A percentile compares a stretch with the other conserved stretches of the same genome.
phyloP scores from a whole-genome alignment of 2,113 vertebrate genomes.

The Okapia johnstoni region DNA sequence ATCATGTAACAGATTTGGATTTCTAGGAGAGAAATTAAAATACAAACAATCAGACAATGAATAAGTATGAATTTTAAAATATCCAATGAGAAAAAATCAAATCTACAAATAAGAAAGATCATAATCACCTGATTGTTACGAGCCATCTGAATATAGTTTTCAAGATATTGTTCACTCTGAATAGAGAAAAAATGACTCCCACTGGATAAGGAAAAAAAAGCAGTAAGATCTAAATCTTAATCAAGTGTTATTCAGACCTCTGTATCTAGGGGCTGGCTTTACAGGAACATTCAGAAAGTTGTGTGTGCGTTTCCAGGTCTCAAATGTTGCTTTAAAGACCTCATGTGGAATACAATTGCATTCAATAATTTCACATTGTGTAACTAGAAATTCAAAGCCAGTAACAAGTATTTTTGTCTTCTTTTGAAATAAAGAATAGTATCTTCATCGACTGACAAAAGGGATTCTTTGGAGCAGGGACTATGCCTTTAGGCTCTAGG shows the following conservation, averaged over 20 bases:
- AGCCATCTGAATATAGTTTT: constrained; percentile 49
- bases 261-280: not conserved
- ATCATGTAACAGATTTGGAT: constrained; percentile 15
- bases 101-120: constrained; percentile 4
- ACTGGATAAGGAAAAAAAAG: constrained; percentile 9
- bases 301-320: not conserved
- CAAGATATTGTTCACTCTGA: constrained; percentile 20
- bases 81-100: not conserved
- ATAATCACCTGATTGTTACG: constrained; percentile 50
- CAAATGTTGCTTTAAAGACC: constrained; percentile 38
- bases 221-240: constrained; percentile 34
- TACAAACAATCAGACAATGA: not conserved
- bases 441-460: constrained; percentile 65
- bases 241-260: constrained; percentile 7
- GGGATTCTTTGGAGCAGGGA: constrained; percentile 60
- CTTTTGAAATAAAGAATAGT: constrained; percentile 72
- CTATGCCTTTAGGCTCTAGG: constrained; percentile 69
- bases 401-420: constrained; percentile 71
- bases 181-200: constrained; percentile 13
- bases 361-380: constrained; percentile 64
- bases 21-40: not conserved
- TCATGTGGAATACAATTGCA: constrained; percentile 24
- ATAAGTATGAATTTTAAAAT: constrained; percentile 22
- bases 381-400: constrained; percentile 59
- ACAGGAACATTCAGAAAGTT: constrained; percentile 3